Base-by-base conservation (phyloP, 2,888 invertebrate genomes). In the Ochropleura plecta region DNA sequence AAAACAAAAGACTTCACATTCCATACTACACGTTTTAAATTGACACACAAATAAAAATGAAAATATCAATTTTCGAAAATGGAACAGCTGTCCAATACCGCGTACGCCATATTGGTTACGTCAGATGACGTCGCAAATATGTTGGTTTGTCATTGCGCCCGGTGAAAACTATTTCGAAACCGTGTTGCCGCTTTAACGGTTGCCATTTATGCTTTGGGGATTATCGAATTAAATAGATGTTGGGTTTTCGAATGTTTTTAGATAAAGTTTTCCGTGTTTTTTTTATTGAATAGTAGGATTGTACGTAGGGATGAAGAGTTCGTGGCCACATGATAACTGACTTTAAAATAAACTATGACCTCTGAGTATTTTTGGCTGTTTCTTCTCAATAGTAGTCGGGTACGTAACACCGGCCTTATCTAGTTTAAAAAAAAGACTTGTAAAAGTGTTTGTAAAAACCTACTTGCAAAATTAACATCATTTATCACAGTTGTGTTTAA, bases 41-140 rank as follows among this genome's bases (percentile, higher is more conserved):
- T 71, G 78, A 67, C 69, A 64, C 63, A 46, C 10, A 78, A 78
- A 86, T 1, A 20, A 51, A 40, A 87, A 85, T 83, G 66, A 75
- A 82, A 81, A 84, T 79, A 83, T 81, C 78, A 85, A 80, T 83
- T 85, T 86, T 82, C 79, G 79, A 86, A 84, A 87, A 86, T 88
- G 87, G 85, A 84, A 86, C 30, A 30, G 30, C 84, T 67, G 65
- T 70, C 73, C 68, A 72, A 81, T 86, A 83, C 51, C 30, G 46
- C 59, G 8, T 20, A 16, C 53, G 51, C 59, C 70, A 74, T 83
- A 71, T 75, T 84, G 69, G 71, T 73, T 66, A 70, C 48, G 67
- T 64, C 73, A 84, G 48, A 60, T 69, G 68, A 73, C 65, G 44
- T 73, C 44, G 62, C 63, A 42, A 69, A 81, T 75, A 75, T 71